Evolutionary conservation across 2,888 invertebrate genomes (phyloP), one percentile per base, ranked within the genome.

Genomic region (Sarcophaga variegata): DNA sequence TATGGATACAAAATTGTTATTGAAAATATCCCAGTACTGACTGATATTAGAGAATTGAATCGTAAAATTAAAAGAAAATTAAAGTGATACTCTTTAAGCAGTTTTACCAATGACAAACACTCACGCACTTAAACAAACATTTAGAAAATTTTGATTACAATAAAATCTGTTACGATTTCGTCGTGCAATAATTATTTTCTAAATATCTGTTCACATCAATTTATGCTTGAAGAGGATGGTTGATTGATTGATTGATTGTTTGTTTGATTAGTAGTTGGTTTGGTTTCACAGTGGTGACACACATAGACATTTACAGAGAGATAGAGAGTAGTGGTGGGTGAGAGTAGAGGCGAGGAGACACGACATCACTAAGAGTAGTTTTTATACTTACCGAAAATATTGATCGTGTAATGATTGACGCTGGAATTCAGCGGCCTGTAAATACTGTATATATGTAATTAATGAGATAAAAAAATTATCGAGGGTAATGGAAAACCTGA

Each of bases 371-470:
- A 63, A 70, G 62, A 60, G 66, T 76, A 45, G 12, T 54, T 37
- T 59, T 67, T 67, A 27, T 78, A 90, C 91, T 92, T 89, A 94
- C 94, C 94, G 93, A 88, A 93, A 94, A 90, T 94, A 94, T 90
- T 94, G 94, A 91, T 94, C 94, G 88, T 94, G 94, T 88, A 94
- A 90, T 71, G 94, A 93, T 89, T 94, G 94, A 86, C 94, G 92
- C 89, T 94, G 94, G 89, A 93, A 93, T 90, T 94, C 94, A 89
- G 94, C 94, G 86, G 93, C 93, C 94, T 93, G 93, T 90, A 93
- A 94, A 93, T 93, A 93, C 93, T 93, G 92, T 92, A 91, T 91
- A 90, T 91, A 91, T 92, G 93, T 92, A 92, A 93, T 93, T 92
- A 93, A 93, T 92, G 90, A 92, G 90, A 91, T 89, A 90, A 90